A percentile compares a stretch with the other conserved stretches of the same genome.
phyloP scores from a whole-genome alignment of 2,797 vertebrate species.

The Nothura maculosa region DNA sequence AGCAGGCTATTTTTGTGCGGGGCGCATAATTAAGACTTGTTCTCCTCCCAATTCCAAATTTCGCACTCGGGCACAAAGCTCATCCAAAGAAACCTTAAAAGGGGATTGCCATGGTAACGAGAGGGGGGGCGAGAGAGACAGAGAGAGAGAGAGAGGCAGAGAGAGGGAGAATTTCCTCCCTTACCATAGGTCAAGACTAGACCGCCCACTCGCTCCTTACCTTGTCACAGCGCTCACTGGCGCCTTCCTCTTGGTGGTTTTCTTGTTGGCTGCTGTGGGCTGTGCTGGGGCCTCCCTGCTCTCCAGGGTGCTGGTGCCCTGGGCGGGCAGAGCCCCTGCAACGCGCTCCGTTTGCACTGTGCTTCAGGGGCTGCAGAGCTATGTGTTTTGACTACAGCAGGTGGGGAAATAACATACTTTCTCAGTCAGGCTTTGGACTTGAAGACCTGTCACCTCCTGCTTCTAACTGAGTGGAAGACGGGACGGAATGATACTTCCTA shows the following conservation, averaged over 20 bases:
- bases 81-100: slow-evolving; percentile 46
- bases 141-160: background rate
- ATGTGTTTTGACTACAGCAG: background rate
- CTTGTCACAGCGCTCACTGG: slow-evolving; percentile 21
- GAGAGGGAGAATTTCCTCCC: slow-evolving; percentile 24
- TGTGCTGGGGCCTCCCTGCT: background rate
- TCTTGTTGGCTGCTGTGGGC: background rate
- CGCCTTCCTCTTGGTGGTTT: background rate
- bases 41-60: slow-evolving; percentile 29
- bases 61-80: slow-evolving; percentile 30
- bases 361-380: background rate
- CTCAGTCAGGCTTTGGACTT: background rate
- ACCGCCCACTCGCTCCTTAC: slow-evolving; percentile 10
- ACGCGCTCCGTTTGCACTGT: background rate
- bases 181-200: slow-evolving; percentile 35
- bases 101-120: slow-evolving; percentile 57
- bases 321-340: background rate
- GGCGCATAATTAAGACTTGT: background rate
- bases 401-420: background rate
- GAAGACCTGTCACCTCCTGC: background rate
- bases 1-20: slow-evolving; percentile 19
- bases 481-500: background rate
- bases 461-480: background rate
- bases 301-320: fast-evolving
- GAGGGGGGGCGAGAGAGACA: background rate